Base-by-base conservation (phyloP, 2,113 vertebrate genomes). In the Columba livia region DNA sequence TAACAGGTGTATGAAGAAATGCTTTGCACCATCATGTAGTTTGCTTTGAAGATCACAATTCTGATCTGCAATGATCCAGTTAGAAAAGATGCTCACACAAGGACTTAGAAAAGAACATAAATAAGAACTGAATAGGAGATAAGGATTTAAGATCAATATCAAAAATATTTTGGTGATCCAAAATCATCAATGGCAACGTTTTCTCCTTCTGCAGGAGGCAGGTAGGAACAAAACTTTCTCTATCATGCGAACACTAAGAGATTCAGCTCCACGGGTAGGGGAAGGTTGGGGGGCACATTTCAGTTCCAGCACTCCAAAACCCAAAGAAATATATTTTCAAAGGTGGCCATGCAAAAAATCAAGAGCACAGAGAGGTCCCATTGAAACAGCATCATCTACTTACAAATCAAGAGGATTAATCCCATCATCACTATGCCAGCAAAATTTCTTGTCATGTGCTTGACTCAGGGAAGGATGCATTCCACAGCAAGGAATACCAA, bases 221-320 rank as follows among this genome's bases (percentile, higher is more conserved):
- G 23, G 34, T 17, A 26, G 58, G 32, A 15, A 57, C 17, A 15
- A 67, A 23, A 31, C 31, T 29, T 31, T 36, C 75, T 14, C 12
- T 8, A 19, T 6, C 51, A 54, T 0, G 3, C 32, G 31, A 57
- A 32, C 8, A 16, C 16, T 57, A 0, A 0, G 34, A n/a, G 6
- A 5, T 15, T 77, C 79, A 69, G 65, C 24, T 57, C 28, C 36
- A 62, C 28, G 28, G 42, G 47, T 0, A 38, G 3, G 14, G 10
- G 26, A 15, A 15, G 51, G 25, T 26, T 26, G 9, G 1, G 5
- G 11, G 16, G 3, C 8, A 64, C 28, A 8, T n/a, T 36, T 44
- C 0, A 0, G 12, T 10, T 71, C 48, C 70, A 67, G 38, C 5
- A 3, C 1, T 21, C 9, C 61, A 58, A 40, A 79, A 62, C 10